Evolutionary conservation across 2,113 vertebrate genomes (phyloP).

Genomic region (Centropristis striata): DNA sequence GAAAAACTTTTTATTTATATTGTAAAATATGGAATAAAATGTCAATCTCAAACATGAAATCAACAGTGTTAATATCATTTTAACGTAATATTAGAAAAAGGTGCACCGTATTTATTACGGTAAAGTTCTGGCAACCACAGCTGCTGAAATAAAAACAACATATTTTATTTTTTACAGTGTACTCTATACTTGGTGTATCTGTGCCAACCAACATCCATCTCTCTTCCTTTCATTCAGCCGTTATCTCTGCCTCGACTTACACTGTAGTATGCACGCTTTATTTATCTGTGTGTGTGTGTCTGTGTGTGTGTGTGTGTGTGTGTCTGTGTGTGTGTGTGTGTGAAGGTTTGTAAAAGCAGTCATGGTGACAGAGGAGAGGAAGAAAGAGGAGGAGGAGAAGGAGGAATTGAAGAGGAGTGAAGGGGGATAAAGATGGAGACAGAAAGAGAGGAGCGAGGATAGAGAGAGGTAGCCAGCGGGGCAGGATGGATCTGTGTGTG

Average conservation of each 20-base stretch:
- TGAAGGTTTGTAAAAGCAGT: constrained; percentile 25
- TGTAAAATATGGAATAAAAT: too few species aligned
- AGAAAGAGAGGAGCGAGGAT: constrained; percentile 2
- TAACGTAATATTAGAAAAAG: too few species aligned
- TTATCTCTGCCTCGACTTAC: constrained; percentile 27
- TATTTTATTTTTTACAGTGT: too few species aligned
- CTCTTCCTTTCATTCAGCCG: constrained; percentile 13
- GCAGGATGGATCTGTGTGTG: constrained; percentile 23
- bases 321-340: not conserved
- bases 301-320: not conserved
- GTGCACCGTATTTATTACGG: too few species aligned
- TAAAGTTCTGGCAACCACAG: too few species aligned
- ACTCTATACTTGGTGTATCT: constrained; percentile 42
- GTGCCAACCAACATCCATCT: constrained; percentile 42
- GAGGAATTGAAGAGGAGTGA: constrained; percentile 9
- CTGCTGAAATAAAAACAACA: too few species aligned
- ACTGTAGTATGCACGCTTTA: not conserved
- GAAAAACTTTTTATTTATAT: too few species aligned
- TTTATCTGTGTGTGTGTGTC: not conserved
- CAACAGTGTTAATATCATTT: too few species aligned
- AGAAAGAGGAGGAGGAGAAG: not conserved
- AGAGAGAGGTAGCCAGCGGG: constrained; percentile 39
- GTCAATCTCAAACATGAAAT: too few species aligned
- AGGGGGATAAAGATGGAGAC: constrained; percentile 22
- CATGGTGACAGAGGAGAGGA: constrained; percentile 16